Base-by-base conservation (phyloP, 64 coral and sea anemone species). In the Montipora sp. region DNA sequence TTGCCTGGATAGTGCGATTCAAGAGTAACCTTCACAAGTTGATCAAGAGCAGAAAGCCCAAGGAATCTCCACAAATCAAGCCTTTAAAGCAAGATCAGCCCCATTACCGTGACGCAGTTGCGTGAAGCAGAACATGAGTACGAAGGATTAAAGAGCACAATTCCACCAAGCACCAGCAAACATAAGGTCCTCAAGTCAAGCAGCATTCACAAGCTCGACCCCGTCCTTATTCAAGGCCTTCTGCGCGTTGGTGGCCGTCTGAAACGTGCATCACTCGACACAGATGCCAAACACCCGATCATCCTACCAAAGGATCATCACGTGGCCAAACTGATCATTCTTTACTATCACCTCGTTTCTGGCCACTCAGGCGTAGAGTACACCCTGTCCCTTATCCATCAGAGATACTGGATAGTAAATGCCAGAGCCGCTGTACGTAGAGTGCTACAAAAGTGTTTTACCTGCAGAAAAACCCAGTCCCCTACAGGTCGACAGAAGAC, bases 361-460 rank as follows among this genome's bases (percentile, higher is more conserved):
- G 91, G 83, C 18, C 83, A 93, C 22, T 87, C 73, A 7, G 83
- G 83, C 55, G 74, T 60, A 88, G 91, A 93, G 53, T 55, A 93
- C 47, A 75, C 44, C 5, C 43, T 93, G 14, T 87, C 83, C 24
- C 24, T 24, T 24, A 24, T 24, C 0, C 24, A 24, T 5, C 15
- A 88, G 45, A 22, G 18, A 9, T 93, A 74, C 51, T 93, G 91
- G 91, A 93, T 93, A 6, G 68, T 93, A 24, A 83, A 47, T 7
- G 84, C 83, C 21, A 93, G 83, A 88, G 48, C 79, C 9, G 86
- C 48, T 19, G 75, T 92, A 36, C 81, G 72, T 8, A 8, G n/a
- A 9, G 48, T 60, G 5, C 83, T 88, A 3, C 50, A 83, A 16
- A 51, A 6, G 2, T 92, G 90, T 36, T 22, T 87, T 49, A 49